These are phyloP conservation scores for Panonychus citri DNA, from an alignment of 1,140 invertebrate species.

Conservation along the genomic window DNA sequence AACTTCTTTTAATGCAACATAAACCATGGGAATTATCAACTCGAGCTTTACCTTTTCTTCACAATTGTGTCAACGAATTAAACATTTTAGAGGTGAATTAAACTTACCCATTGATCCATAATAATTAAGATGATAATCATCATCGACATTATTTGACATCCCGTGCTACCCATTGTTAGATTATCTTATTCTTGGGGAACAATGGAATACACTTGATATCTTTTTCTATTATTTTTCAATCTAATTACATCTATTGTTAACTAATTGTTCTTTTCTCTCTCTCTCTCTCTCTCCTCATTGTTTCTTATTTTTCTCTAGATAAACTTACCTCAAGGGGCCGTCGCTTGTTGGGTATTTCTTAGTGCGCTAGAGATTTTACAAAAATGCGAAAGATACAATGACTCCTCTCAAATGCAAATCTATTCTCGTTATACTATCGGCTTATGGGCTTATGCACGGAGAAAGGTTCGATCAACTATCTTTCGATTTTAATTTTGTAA, in stretches of 20 bases:
- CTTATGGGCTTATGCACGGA: conserved; percentile 70
- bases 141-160: too few species aligned
- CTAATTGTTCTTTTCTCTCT: not conserved
- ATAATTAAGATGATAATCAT: too few species aligned
- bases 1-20: conserved; percentile 48
- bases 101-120: not conserved
- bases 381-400: conserved; percentile 27
- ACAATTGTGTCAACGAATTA: conserved; percentile 59
- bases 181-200: too few species aligned
- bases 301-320: conserved; percentile 17
- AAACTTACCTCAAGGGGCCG: conserved; percentile 45
- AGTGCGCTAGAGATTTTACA: conserved; percentile 68
- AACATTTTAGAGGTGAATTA: conserved; percentile 41
- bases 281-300: not conserved
- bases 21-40: conserved; percentile 46
- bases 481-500: conserved; percentile 8
- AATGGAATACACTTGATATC: too few species aligned
- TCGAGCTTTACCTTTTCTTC: conserved; percentile 56
- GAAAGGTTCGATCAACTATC: conserved; percentile 57
- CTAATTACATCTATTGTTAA: too few species aligned
- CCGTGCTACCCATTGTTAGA: too few species aligned
- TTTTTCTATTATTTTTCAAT: too few species aligned
- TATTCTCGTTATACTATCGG: conserved; percentile 69
- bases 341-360: conserved; percentile 77
- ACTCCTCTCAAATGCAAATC: conserved; percentile 28